Evolutionary conservation across 1,140 invertebrate species (phyloP).

Genomic region (Cydia strobilella): DNA sequence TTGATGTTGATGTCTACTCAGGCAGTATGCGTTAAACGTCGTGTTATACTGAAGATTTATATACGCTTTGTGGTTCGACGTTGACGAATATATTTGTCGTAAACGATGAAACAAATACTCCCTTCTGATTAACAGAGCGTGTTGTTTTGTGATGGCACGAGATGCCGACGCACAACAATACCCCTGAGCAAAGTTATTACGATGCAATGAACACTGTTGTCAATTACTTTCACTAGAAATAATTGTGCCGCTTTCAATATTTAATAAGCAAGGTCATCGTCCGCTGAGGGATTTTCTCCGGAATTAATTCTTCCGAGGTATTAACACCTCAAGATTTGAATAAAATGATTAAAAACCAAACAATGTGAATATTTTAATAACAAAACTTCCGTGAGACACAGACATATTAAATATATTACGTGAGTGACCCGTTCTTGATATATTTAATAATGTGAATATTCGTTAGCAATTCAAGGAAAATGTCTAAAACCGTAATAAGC

Average conservation of each 20-base stretch:
- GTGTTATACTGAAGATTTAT: constrained; percentile 24
- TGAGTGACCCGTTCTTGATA: no score
- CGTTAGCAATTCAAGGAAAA: background rate
- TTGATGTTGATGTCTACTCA: no score
- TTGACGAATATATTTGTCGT: constrained; percentile 33
- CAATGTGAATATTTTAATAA: constrained; percentile 2
- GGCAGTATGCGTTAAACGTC: constrained; percentile 2
- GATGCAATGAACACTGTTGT: constrained; percentile 31
- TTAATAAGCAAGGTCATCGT: constrained; percentile 22
- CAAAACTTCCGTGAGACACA: no score
- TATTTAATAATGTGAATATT: no score
- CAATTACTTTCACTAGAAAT: constrained; percentile 37
- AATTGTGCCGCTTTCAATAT: constrained; percentile 35
- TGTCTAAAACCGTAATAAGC: background rate
- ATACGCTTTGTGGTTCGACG: constrained; percentile 22
- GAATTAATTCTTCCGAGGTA: background rate
- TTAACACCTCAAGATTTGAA: constrained; percentile 13
- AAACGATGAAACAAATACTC: constrained; percentile 27
- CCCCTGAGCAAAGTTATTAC: constrained; percentile 4
- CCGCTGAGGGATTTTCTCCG: background rate
- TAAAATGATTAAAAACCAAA: constrained; percentile 13
- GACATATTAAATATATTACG: no score
- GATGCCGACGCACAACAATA: constrained; percentile 20
- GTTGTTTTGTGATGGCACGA: constrained; percentile 8
- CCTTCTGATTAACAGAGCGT: constrained; percentile 8